Evolutionary conservation across 2,797 vertebrate genomes (phyloP), one percentile per base, ranked within the genome.

Genomic region (Simalia tracyae): DNA sequence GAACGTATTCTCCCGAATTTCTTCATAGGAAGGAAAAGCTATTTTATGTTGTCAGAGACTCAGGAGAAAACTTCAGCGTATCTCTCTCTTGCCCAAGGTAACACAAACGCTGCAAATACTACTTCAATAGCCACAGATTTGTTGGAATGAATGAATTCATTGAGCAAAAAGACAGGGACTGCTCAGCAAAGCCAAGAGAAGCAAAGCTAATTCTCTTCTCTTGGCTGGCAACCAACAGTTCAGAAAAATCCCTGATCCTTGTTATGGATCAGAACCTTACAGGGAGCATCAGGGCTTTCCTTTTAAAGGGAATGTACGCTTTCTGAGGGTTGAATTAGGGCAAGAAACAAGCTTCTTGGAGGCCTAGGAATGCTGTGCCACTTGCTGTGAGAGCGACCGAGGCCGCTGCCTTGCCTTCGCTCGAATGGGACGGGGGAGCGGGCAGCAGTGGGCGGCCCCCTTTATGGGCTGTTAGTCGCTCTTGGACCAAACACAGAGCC

Each of bases 1-100:
- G 93, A 86, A 91, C 91, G 61, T 1, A 66, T 88, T 11, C 17
- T 91, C 93, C 92, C 92, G 90, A 72, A 0, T 93, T 17, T 91
- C 85, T 0, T 5, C 24, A 92, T 54, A 90, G 26, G 9, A 14
- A 59, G 63, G 8, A 86, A 72, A 72, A 66, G 4, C 54, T 46
- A 57, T 36, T 88, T 63, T 54, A 42, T 92, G 92, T 93, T 94
- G 6, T n/a, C 4, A 91, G 86, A 31, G 61, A 24, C 6, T 63
- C 59, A 26, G 6, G 0, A 12, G 85, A 66, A 0, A 14, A 88
- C 22, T 36, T 12, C n/a, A 63, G 5, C 28, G 56, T 57, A 54
- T 14, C 19, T 85, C 2, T 42, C 14, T 60, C 14, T 54, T 81
- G 42, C 28, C 4, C 19, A 36, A 56, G n/a, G 19, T 36, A 11